phyloP scores from a whole-genome alignment of 2,888 invertebrate species.

The Archips crataeganus region DNA sequence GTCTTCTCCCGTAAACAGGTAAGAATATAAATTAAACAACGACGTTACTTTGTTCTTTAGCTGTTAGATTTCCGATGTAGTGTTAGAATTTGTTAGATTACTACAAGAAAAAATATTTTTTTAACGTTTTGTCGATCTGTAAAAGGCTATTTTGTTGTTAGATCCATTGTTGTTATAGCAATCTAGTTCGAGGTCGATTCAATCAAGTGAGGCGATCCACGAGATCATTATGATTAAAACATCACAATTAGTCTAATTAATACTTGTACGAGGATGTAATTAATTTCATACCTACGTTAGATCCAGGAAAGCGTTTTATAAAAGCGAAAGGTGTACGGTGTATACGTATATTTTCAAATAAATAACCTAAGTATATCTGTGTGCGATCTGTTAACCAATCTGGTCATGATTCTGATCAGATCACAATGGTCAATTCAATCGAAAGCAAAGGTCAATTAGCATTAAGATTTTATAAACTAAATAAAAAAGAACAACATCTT shows the following conservation, averaged over 20 bases:
- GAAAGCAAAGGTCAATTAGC: not conserved
- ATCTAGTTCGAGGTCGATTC: constrained; percentile 32
- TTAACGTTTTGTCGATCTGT: not conserved
- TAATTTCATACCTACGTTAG: not conserved
- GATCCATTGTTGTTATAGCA: constrained; percentile 17
- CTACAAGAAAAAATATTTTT: no score
- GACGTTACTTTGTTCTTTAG: no score
- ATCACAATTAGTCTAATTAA: not conserved
- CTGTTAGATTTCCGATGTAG: no score
- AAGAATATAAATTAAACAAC: constrained; percentile 45
- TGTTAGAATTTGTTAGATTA: no score
- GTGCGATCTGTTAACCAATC: not conserved
- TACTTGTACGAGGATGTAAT: not conserved
- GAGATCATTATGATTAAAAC: not conserved
- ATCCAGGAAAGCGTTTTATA: not conserved
- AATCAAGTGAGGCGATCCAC: constrained; percentile 29
- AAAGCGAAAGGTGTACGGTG: no score
- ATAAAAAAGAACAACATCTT: not conserved
- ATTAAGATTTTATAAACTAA: not conserved
- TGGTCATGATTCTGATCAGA: not conserved
- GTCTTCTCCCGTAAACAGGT: constrained; percentile 97
- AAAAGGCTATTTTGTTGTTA: not conserved
- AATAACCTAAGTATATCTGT: not conserved
- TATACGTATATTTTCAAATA: not conserved
- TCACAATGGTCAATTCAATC: not conserved